A percentile compares a stretch with the other conserved stretches of the same genome.
These are phyloP conservation scores for Oreonectes daqikongensis DNA, from an alignment of 2,797 vertebrate genomes.

Conservation along the genomic window DNA sequence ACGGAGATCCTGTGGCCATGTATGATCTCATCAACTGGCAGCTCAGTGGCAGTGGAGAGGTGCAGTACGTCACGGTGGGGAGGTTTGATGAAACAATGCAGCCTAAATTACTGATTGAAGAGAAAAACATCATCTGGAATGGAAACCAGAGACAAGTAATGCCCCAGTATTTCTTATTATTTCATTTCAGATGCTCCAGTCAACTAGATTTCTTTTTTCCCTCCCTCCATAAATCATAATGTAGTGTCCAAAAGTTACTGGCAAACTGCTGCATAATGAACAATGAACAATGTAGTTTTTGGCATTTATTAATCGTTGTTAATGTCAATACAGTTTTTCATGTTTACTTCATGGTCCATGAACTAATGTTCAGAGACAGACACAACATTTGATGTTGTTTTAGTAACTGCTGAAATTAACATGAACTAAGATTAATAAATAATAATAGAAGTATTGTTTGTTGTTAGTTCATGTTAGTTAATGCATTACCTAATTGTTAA, in stretches of 20 bases:
- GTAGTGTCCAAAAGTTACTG: background rate
- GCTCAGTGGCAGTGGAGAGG: conserved; percentile 62
- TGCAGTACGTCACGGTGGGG: conserved; percentile 74
- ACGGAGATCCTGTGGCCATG: conserved; percentile 77
- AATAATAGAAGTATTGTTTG: too few relatives aligned
- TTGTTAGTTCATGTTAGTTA: too few relatives aligned
- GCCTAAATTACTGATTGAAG: conserved; percentile 72
- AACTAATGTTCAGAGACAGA: too few relatives aligned
- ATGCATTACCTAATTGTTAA: too few relatives aligned
- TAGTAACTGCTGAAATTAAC: too few relatives aligned
- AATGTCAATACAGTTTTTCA: too few relatives aligned
- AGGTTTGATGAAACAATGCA: conserved; percentile 72
- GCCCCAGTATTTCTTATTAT: background rate
- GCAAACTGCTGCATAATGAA: too few relatives aligned
- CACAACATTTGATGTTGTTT: too few relatives aligned
- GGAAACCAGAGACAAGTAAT: conserved; percentile 73
- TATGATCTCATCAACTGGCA: conserved; percentile 84
- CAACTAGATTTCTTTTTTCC: background rate
- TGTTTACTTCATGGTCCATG: too few relatives aligned
- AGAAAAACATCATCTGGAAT: conserved; percentile 74
- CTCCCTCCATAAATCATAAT: background rate
- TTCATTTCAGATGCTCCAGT: background rate
- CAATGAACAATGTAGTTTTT: too few relatives aligned
- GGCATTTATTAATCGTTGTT: too few relatives aligned
- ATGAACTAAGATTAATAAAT: too few relatives aligned